Evolutionary conservation across 2,113 vertebrate genomes (phyloP).

Genomic region (Entomyzon cyanotis): DNA sequence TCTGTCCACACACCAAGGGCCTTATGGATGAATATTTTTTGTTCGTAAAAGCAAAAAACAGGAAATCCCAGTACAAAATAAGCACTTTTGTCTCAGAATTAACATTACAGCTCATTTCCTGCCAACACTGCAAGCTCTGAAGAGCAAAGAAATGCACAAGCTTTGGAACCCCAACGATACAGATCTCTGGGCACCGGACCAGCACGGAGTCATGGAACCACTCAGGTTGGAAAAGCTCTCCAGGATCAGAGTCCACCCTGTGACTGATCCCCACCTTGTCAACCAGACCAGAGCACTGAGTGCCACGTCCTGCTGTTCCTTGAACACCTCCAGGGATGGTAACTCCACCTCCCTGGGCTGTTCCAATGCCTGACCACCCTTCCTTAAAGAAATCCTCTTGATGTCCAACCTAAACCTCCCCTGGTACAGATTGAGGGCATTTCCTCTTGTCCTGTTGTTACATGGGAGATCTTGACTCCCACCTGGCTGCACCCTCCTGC

Average conservation of each 20-base stretch:
- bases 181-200: neutral
- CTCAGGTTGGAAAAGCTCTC: neutral
- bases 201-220: neutral
- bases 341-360: neutral
- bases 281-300: neutral
- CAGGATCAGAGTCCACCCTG: neutral
- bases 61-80: slow-evolving; percentile 30
- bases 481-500: neutral
- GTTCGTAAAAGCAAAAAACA: neutral
- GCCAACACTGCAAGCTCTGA: neutral
- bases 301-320: neutral
- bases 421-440: neutral
- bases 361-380: neutral
- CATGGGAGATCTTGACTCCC: accelerated
- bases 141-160: neutral
- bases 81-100: slow-evolving; percentile 15
- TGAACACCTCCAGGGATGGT: neutral
- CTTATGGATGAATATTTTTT: neutral
- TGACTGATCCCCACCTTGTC: neutral
- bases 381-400: neutral
- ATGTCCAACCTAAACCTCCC: neutral
- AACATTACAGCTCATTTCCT: slow-evolving; percentile 42
- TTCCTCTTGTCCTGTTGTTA: neutral
- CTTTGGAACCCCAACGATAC: neutral
- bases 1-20: neutral